These are phyloP conservation scores for Hemibagrus wyckioides DNA, from an alignment of 2,113 vertebrate genomes.

Conservation along the genomic window DNA sequence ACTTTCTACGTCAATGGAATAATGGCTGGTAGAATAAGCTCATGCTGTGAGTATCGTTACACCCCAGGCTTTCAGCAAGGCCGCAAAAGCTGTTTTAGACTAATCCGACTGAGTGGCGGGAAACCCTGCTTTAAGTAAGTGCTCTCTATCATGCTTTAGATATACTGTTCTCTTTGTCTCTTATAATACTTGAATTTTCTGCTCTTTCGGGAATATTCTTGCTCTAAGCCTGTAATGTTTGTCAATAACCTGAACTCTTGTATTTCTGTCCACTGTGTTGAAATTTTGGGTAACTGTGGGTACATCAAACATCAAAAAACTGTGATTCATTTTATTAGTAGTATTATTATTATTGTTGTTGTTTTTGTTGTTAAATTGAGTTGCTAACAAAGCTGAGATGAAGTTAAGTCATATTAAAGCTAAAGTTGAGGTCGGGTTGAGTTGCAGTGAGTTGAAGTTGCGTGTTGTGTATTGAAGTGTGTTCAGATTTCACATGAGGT, in stretches of 20 bases:
- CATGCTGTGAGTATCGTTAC: constrained; percentile 81
- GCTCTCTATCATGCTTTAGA: not conserved
- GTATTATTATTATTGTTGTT: not conserved
- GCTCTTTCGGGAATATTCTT: not conserved
- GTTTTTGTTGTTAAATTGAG: not conserved
- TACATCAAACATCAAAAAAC: not conserved
- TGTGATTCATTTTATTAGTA: not conserved
- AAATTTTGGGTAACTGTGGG: not conserved
- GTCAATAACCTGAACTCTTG: not conserved
- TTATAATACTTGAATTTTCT: no score
- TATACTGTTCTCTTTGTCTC: not conserved
- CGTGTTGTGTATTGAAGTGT: no score
- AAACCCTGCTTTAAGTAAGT: constrained; percentile 76
- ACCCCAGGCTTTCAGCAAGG: constrained; percentile 77
- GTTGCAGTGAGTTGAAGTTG: no score
- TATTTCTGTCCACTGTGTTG: not conserved
- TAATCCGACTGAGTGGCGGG: constrained; percentile 72
- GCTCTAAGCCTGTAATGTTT: not conserved
- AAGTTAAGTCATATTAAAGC: not conserved
- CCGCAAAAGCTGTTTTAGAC: constrained; percentile 71
- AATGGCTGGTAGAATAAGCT: constrained; percentile 72
- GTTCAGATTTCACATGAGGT: no score
- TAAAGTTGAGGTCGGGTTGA: not conserved
- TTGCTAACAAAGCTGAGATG: not conserved
- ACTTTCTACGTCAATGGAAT: constrained; percentile 74